Evolutionary conservation across 2,797 vertebrate genomes (phyloP).

Genomic region (Corythornis leucogaster): DNA sequence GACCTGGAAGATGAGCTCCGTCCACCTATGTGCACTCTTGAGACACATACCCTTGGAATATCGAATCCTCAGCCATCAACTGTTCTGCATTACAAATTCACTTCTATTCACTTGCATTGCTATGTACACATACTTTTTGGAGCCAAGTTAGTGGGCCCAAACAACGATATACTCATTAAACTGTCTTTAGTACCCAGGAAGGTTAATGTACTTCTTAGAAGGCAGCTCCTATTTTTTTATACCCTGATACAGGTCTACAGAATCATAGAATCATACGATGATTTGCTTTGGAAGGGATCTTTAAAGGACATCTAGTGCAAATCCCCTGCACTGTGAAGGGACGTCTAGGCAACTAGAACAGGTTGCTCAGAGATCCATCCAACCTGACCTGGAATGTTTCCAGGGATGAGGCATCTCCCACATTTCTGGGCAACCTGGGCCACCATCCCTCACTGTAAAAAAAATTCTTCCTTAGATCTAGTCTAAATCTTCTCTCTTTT

Average conservation of each 20-base stretch:
- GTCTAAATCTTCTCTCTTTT: not conserved
- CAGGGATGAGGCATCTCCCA: not conserved
- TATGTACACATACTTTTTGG: not conserved
- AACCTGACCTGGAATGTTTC: not conserved
- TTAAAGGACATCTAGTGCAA: not conserved
- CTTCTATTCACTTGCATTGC: not conserved
- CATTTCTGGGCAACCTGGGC: not conserved
- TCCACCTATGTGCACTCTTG: fast-evolving
- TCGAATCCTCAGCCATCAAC: not conserved
- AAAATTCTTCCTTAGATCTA: not conserved
- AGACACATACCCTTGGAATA: not conserved
- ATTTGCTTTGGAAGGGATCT: not conserved
- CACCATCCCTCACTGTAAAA: not conserved
- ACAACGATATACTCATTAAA: not conserved
- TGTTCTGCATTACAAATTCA: not conserved
- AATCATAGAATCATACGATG: not conserved
- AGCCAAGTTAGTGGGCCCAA: not conserved
- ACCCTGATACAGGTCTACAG: not conserved
- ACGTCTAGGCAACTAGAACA: not conserved
- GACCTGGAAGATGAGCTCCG: not conserved
- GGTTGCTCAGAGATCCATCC: not conserved
- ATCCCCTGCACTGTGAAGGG: not conserved
- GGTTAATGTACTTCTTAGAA: not conserved
- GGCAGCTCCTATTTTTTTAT: not conserved
- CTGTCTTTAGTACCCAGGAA: not conserved